These are phyloP conservation scores for Lycaon pictus DNA, from an alignment of 2,113 vertebrate genomes.

Conservation along the genomic window DNA sequence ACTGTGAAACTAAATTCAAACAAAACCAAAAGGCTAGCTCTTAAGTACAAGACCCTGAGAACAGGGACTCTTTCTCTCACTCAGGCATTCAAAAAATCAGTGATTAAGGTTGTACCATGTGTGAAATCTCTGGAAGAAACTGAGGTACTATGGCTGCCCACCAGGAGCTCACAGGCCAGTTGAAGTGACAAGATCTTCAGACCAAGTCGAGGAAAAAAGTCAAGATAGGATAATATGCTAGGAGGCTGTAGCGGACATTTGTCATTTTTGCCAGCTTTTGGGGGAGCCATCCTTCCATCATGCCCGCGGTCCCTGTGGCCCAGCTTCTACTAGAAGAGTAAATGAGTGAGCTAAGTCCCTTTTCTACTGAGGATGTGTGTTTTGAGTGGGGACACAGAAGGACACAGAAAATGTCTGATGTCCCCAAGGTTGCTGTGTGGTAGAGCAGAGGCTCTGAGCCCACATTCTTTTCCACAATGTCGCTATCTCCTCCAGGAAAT, in stretches of 20 bases:
- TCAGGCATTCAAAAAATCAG: not conserved
- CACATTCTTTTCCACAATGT: not conserved
- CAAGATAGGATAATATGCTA: not conserved
- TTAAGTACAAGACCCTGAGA: not conserved
- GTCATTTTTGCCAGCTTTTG: not conserved
- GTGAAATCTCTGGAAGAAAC: not conserved
- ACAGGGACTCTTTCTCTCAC: not conserved
- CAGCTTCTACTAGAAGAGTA: not conserved
- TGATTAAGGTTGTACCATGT: not conserved
- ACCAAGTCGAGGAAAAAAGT: not conserved
- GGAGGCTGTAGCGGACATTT: not conserved
- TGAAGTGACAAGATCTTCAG: not conserved
- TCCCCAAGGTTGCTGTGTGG: not conserved
- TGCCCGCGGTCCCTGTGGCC: not conserved
- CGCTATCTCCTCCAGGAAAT: not conserved
- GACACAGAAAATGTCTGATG: not conserved
- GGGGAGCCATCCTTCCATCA: not conserved
- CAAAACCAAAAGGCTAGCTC: conserved; percentile 43
- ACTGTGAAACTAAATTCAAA: conserved; percentile 39
- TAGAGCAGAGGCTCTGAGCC: not conserved
- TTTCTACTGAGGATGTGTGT: not conserved
- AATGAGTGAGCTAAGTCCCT: not conserved
- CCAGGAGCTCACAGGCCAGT: not conserved
- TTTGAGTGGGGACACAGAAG: not conserved
- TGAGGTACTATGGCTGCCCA: not conserved